Evolutionary conservation across 1,140 invertebrate genomes (phyloP).

Genomic region (Diachasmimorpha longicaudata): DNA sequence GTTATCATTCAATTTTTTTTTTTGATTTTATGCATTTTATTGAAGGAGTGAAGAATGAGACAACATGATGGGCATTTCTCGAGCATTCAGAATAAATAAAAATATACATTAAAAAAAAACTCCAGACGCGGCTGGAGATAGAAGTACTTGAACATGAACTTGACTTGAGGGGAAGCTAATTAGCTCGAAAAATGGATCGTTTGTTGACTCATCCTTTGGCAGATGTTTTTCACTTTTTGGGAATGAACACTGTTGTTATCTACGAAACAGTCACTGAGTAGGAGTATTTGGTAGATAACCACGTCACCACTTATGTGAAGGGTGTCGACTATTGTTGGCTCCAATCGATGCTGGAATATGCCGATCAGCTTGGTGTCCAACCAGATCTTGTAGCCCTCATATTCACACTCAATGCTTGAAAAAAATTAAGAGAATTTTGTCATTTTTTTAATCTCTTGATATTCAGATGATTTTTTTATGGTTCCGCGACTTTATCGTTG

Average conservation of each 20-base stretch:
- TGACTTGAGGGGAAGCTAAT: constrained; percentile 43
- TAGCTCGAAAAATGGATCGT: neutral
- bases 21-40: neutral
- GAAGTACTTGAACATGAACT: constrained; percentile 41
- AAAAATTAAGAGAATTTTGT: neutral
- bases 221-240: neutral
- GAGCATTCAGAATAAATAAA: constrained; percentile 38
- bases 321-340: constrained; percentile 46
- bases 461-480: neutral
- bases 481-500: neutral
- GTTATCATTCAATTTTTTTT: neutral
- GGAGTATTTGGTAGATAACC: constrained; percentile 45
- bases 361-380: constrained; percentile 53
- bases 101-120: constrained; percentile 52
- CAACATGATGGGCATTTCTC: constrained; percentile 33
- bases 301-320: constrained; percentile 56
- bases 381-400: constrained; percentile 52
- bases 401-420: constrained; percentile 47
- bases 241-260: neutral
- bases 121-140: constrained; percentile 42
- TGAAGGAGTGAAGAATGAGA: neutral
- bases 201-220: constrained; percentile 12
- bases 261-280: constrained; percentile 30
- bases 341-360: constrained; percentile 53
- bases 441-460: neutral